These are phyloP conservation scores for Cossypha heuglini DNA, from an alignment of 2,797 vertebrate genomes.

Conservation along the genomic window DNA sequence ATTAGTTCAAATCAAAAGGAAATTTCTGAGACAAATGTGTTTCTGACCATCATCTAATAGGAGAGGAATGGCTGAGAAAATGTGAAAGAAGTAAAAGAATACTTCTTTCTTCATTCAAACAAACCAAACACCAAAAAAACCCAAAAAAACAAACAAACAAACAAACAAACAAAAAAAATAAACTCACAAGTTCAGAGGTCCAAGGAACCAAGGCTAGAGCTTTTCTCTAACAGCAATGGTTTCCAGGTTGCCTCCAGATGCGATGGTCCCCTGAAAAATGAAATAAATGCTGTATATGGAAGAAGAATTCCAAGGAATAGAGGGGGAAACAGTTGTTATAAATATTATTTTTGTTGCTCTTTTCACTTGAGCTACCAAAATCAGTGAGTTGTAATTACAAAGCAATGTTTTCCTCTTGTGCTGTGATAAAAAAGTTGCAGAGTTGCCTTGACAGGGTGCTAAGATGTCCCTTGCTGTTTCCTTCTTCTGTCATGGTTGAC, in stretches of 20 bases:
- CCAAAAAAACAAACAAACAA: too few relatives aligned
- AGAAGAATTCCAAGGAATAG: not conserved
- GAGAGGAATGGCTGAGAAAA: not conserved
- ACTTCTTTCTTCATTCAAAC: not conserved
- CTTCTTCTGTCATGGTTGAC: not conserved
- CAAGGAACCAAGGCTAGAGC: not conserved
- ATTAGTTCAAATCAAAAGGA: constrained; percentile 24
- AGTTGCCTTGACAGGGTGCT: not conserved
- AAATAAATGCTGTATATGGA: not conserved
- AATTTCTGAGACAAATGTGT: not conserved
- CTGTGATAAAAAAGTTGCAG: not conserved
- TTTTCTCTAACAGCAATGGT: not conserved
- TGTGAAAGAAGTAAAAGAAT: not conserved
- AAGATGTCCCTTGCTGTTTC: not conserved
- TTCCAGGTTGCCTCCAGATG: not conserved
- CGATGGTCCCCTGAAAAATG: not conserved
- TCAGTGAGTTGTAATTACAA: not conserved
- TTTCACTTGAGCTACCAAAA: not conserved
- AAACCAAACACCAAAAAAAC: too few relatives aligned
- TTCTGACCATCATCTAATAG: not conserved
- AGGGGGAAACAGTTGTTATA: not conserved
- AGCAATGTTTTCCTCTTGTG: accelerated
- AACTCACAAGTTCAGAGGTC: not conserved
- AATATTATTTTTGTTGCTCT: not conserved
- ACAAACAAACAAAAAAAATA: too few relatives aligned